phyloP scores from a whole-genome alignment of 2,797 vertebrate genomes.

The Trachops cirrhosus region DNA sequence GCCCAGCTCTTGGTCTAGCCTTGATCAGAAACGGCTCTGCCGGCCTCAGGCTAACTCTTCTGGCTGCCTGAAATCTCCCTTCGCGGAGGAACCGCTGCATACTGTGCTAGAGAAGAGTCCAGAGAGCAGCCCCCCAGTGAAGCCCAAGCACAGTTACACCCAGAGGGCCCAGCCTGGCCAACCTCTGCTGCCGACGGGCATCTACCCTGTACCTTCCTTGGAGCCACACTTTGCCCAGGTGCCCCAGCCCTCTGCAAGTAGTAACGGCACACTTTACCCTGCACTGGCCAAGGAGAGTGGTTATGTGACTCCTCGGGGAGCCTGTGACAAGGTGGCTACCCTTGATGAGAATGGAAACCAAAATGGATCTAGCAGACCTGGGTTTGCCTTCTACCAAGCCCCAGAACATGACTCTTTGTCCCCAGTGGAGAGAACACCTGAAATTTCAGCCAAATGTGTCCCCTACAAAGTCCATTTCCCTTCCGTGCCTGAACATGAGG shows the following conservation, averaged over 20 bases:
- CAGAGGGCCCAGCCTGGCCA: constrained; percentile 85
- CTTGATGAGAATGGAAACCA: constrained; percentile 88
- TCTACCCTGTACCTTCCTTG: constrained; percentile 89
- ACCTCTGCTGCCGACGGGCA: constrained; percentile 86
- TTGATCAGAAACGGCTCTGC: constrained; percentile 86
- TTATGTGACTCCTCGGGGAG: constrained; percentile 66
- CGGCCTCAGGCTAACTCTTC: constrained; percentile 84
- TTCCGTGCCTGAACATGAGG: constrained; percentile 59
- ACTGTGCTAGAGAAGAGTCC: constrained; percentile 94
- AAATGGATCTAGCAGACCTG: constrained; percentile 75
- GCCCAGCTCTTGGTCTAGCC: constrained; percentile 90
- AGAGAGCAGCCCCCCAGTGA: constrained; percentile 92
- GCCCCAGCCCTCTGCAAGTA: constrained; percentile 80
- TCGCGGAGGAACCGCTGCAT: constrained; percentile 91
- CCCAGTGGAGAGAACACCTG: constrained; percentile 78
- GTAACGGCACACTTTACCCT: constrained; percentile 84
- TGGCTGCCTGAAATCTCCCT: constrained; percentile 80
- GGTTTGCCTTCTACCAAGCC: constrained; percentile 75
- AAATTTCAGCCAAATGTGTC: constrained; percentile 73
- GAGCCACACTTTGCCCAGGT: constrained; percentile 92
- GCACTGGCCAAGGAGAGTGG: constrained; percentile 89
- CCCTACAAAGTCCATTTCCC: constrained; percentile 80
- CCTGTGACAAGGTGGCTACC: not conserved
- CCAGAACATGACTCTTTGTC: constrained; percentile 46
- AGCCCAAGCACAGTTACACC: constrained; percentile 87